Base-by-base conservation (phyloP, 1,140 invertebrate genomes). In the Nebria ingens region DNA sequence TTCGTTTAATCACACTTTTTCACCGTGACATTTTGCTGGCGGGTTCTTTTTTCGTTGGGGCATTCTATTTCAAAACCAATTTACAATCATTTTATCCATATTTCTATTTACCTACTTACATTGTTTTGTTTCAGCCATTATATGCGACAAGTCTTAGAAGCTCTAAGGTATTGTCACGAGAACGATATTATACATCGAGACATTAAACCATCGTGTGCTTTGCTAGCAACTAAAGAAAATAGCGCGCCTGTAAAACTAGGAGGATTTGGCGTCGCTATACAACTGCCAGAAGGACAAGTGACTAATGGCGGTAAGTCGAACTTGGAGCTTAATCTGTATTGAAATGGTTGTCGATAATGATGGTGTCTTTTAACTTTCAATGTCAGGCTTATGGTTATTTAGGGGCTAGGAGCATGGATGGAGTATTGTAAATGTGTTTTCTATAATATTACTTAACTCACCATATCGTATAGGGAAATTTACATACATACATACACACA, bases 221-320 rank as follows among this genome's bases (percentile, higher is more conserved):
- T 97, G 53, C 76, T 98, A 38, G 91, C 94, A 19, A 92, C 89
- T 40, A 88, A 91, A 64, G 96, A 98, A 71, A 99, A 98, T 74
- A 97, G 93, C 21, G 94, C 96, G 20, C 96, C 97, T 6, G 89
- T 99, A 59, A 99, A 99, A 75, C 76, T 99, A 21, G 92, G 93
- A 15, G 93, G 94, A n/a, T 98, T 99, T 70, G 93, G 95, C 12
- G 90, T 97, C 23, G 95, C 96, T 17, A 86, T 97, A 40, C 93
- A 97, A 68, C 76, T 97, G 57, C 85, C 87, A 9, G 82, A 86
- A 17, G 84, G 85, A 11, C 80, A 86, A 63, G 75, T 81, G 19
- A 78, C 85, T 59, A 85, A 86, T 60, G 82, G 85, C 65, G 86
- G 85, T 86, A 73, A 68, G 74, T 73, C 17, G 11, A 9, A 54